Percentiles rank a stretch among this genome's conserved stretches.
phyloP scores from a whole-genome alignment of 2,888 invertebrate species.

The Steinernema carpocapsae region DNA sequence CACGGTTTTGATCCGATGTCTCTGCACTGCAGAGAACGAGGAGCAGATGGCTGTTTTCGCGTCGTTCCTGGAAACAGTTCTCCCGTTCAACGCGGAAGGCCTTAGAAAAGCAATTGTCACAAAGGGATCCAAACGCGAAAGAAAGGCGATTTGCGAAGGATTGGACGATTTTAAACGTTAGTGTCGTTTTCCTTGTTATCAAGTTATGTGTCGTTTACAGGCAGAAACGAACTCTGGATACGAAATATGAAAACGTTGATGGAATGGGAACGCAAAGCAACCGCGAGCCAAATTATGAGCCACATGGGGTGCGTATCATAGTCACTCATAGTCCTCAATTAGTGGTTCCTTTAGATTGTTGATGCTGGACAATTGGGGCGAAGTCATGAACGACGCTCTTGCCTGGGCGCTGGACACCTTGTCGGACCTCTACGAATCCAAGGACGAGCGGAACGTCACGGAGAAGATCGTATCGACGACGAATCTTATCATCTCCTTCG shows the following conservation, averaged over 20 bases:
- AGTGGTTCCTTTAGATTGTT: background rate
- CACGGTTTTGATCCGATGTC: background rate
- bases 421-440: background rate
- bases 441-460: background rate
- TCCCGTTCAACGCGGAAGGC: background rate
- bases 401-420: background rate
- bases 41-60: conserved; percentile 1
- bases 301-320: background rate
- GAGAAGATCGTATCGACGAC: background rate
- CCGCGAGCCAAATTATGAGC: background rate
- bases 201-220: background rate
- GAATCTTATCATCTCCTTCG: background rate
- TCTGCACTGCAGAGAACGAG: conserved; percentile 13
- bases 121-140: background rate
- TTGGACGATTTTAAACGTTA: background rate
- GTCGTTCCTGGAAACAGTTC: conserved; percentile 2
- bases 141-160: background rate
- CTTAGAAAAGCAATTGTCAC: background rate
- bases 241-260: background rate
- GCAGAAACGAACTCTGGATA: background rate
- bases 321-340: background rate
- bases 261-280: conserved; percentile 6
- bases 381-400: background rate
- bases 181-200: background rate
- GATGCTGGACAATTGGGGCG: background rate